Evolutionary conservation across 2,797 vertebrate species (phyloP).

Genomic region (Allobates femoralis): DNA sequence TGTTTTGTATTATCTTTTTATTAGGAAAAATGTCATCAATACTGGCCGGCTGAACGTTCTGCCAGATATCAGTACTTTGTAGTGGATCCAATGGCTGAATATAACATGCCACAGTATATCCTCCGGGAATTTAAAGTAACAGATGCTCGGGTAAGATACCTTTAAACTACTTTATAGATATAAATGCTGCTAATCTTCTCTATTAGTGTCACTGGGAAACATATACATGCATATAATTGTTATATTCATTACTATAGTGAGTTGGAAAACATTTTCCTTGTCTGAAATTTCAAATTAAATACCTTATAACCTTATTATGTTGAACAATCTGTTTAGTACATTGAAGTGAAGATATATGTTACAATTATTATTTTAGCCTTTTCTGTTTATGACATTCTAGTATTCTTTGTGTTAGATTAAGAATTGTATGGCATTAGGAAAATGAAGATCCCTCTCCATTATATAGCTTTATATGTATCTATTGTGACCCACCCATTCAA

Average conservation of each 20-base stretch:
- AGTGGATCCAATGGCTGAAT: conserved; percentile 99
- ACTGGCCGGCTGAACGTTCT: conserved; percentile 98
- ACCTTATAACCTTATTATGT: too few species aligned
- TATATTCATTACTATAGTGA: not conserved
- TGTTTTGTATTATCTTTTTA: not conserved
- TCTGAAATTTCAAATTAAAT: too few species aligned
- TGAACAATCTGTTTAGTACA: too few species aligned
- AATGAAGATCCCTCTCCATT: too few species aligned
- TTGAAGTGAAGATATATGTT: too few species aligned
- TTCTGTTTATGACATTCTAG: too few species aligned
- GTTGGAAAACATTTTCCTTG: not conserved
- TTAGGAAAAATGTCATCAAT: conserved; percentile 98
- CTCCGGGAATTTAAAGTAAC: conserved; percentile 99
- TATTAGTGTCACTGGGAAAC: not conserved
- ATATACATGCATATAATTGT: not conserved
- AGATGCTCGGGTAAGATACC: conserved; percentile 92
- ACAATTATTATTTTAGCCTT: too few species aligned
- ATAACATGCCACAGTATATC: conserved; percentile 99
- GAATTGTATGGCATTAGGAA: too few species aligned
- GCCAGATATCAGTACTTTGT: conserved; percentile 99
- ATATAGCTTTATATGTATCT: too few species aligned
- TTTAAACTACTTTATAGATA: not conserved
- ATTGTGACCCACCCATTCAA: too few species aligned
- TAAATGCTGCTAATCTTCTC: not conserved
- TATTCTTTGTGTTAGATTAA: too few species aligned